Evolutionary conservation across 2,888 invertebrate genomes (phyloP).

Genomic region (Sarcophaga variegata): DNA sequence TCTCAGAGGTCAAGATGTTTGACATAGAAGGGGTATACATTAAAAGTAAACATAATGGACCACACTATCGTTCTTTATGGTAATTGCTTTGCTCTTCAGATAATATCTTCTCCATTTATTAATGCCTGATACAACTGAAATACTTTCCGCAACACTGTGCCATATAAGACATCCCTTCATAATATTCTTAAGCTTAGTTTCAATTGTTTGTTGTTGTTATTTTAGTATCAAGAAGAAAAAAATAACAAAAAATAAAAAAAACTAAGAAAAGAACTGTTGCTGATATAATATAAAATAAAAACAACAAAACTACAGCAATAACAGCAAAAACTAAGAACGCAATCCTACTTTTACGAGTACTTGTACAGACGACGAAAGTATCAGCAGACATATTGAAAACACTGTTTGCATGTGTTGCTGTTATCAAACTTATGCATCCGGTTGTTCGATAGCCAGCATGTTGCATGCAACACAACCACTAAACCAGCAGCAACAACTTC

Average conservation of each 20-base stretch:
- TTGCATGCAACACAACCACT: constrained; percentile 59
- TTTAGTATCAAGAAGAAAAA: constrained; percentile 37
- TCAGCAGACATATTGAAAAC: constrained; percentile 35
- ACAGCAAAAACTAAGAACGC: constrained; percentile 23
- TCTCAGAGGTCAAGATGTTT: no score
- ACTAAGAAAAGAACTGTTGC: constrained; percentile 63
- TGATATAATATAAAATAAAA: constrained; percentile 59
- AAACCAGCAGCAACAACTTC: constrained; percentile 31
- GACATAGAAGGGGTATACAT: no score
- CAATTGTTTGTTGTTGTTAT: constrained; percentile 17
- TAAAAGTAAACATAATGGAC: no score
- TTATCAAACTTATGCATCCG: constrained; percentile 68
- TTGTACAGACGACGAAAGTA: constrained; percentile 1
- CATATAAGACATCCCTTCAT: not conserved
- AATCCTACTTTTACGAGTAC: constrained; percentile 22
- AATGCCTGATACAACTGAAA: not conserved
- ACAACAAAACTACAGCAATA: not conserved
- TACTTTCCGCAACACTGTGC: constrained; percentile 22
- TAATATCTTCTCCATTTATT: not conserved
- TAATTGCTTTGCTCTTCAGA: no score
- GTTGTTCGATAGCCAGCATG: constrained; percentile 61
- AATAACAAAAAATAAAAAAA: constrained; percentile 44
- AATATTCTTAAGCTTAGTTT: constrained; percentile 7
- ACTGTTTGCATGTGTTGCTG: constrained; percentile 51
- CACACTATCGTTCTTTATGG: no score